A percentile compares a stretch with the other conserved stretches of the same genome.
phyloP scores from a whole-genome alignment of 2,888 invertebrate species.

The Tinea pellionella region DNA sequence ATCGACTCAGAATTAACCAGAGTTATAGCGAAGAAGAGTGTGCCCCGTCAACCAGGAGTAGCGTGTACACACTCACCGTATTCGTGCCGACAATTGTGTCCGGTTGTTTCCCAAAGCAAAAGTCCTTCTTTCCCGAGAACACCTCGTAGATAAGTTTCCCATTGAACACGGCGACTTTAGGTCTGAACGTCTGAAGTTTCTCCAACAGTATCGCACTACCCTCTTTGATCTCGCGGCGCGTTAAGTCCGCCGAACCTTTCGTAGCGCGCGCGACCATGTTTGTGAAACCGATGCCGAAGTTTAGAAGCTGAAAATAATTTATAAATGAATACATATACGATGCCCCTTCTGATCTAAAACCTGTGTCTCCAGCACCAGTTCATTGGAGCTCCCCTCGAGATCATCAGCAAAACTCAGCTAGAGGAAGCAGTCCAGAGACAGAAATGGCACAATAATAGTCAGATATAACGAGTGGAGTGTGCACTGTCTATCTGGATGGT shows the following conservation, averaged over 20 bases:
- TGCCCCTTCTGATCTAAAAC: too few species aligned
- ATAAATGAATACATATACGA: too few species aligned
- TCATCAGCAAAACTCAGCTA: too few species aligned
- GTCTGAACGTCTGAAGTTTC: slow-evolving; percentile 91
- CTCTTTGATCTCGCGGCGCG: slow-evolving; percentile 93
- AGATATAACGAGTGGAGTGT: too few species aligned
- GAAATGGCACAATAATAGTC: too few species aligned
- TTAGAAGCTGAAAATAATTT: slow-evolving; percentile 69
- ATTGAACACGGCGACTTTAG: slow-evolving; percentile 97
- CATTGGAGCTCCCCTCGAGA: too few species aligned
- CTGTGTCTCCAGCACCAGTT: too few species aligned
- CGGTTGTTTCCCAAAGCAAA: slow-evolving; percentile 95
- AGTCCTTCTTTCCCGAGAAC: slow-evolving; percentile 97
- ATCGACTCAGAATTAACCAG: too few species aligned
- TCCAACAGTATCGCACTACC: slow-evolving; percentile 89
- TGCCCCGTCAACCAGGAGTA: too few species aligned
- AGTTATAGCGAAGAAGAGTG: too few species aligned
- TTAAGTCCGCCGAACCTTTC: slow-evolving; percentile 95
- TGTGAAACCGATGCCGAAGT: slow-evolving; percentile 97
- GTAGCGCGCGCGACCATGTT: slow-evolving; percentile 97
- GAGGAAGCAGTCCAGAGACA: too few species aligned
- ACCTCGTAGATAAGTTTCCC: slow-evolving; percentile 99
- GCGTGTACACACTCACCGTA: slow-evolving; percentile 92
- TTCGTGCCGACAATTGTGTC: slow-evolving; percentile 93
- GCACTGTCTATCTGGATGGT: too few species aligned